Evolutionary conservation across 53 echinoderm and acorn worm species (phyloP).

Genomic region (Stichopus horrens): DNA sequence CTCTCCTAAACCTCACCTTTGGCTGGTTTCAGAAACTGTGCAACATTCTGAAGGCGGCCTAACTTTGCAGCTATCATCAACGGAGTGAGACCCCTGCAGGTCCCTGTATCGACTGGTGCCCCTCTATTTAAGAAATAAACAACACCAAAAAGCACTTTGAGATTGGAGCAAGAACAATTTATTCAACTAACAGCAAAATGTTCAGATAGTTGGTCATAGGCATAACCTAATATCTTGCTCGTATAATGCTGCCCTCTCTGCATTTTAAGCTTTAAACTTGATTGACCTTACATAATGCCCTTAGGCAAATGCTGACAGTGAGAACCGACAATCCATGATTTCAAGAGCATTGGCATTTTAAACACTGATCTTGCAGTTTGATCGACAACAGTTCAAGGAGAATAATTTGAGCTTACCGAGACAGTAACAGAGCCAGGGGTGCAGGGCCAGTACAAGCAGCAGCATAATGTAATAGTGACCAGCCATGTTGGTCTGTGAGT

Average conservation of each 20-base stretch:
- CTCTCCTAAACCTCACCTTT: not conserved
- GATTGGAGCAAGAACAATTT: too few relatives aligned
- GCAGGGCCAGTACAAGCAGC: constrained; percentile 88
- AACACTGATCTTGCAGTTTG: too few relatives aligned
- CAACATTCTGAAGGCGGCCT: constrained; percentile 81
- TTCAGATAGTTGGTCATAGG: too few relatives aligned
- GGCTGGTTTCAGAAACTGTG: constrained; percentile 64
- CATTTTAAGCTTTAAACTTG: too few relatives aligned
- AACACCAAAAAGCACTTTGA: not conserved
- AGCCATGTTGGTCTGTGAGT: constrained; percentile 66
- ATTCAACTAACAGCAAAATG: too few relatives aligned
- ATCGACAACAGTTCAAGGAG: not conserved
- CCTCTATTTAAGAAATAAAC: constrained; percentile 29
- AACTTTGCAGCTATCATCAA: constrained; percentile 84
- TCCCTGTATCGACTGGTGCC: constrained; percentile 12
- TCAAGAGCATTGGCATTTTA: too few relatives aligned
- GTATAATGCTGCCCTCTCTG: too few relatives aligned
- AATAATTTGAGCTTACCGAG: constrained; percentile 62
- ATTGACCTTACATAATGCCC: too few relatives aligned
- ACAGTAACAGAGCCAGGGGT: constrained; percentile 79
- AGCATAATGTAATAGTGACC: constrained; percentile 88
- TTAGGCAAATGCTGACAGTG: too few relatives aligned
- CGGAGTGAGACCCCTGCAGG: constrained; percentile 66
- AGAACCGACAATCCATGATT: too few relatives aligned
- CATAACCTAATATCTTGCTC: too few relatives aligned